phyloP scores from a whole-genome alignment of 1,140 invertebrate genomes.

The Formica selysi region DNA sequence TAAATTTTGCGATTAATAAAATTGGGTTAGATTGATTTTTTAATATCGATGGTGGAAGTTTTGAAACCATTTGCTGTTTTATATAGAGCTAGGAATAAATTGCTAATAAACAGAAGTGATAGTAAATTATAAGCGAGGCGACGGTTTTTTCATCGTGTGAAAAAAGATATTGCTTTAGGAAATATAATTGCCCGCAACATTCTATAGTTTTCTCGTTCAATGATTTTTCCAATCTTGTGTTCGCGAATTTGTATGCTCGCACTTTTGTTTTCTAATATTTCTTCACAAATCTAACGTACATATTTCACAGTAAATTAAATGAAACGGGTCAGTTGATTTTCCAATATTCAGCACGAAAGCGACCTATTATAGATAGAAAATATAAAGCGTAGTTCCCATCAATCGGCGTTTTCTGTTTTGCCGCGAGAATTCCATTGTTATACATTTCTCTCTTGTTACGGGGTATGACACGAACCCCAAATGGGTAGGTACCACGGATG shows the following conservation, averaged over 20 bases:
- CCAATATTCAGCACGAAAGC: conserved; percentile 33
- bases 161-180: neutral
- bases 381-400: neutral
- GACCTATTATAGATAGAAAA: neutral
- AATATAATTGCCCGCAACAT: neutral
- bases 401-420: conserved; percentile 44
- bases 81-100: conserved; percentile 9
- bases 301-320: conserved; percentile 43
- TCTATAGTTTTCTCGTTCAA: neutral
- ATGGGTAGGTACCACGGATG: neutral
- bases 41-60: neutral
- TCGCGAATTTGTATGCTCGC: neutral
- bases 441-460: neutral
- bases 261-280: conserved; percentile 12
- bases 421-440: conserved; percentile 23
- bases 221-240: neutral
- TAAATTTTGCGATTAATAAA: no score
- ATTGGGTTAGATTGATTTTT: no score
- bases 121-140: neutral
- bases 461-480: neutral
- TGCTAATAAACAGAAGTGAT: neutral
- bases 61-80: neutral
- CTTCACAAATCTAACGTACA: conserved; percentile 3
- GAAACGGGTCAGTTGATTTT: conserved; percentile 57
- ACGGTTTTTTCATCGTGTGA: neutral